phyloP scores from a whole-genome alignment of 2,888 invertebrate species.

The Electrophaes corylata region DNA sequence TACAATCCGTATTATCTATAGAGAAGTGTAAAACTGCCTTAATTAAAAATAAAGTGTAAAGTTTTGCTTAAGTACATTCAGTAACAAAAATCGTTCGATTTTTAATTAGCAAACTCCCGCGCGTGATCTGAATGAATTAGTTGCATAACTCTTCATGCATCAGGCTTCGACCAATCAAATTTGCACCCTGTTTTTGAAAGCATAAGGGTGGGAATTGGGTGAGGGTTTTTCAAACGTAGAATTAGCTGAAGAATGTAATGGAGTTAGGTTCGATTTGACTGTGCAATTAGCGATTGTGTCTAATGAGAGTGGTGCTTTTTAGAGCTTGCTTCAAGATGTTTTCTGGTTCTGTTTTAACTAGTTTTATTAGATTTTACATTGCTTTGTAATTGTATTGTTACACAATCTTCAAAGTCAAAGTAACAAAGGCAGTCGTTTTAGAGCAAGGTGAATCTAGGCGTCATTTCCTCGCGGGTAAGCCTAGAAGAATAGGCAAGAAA shows the following conservation, averaged over 20 bases:
- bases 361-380: too few species aligned
- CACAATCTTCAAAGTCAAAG: too few species aligned
- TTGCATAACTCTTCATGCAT: slow-evolving; percentile 63
- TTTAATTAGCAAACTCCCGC: slow-evolving; percentile 75
- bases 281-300: slow-evolving; percentile 71
- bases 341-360: slow-evolving; percentile 15
- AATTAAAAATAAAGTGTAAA: slow-evolving; percentile 19
- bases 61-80: slow-evolving; percentile 57
- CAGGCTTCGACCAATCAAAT: slow-evolving; percentile 20
- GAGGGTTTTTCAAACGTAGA: slow-evolving; percentile 38
- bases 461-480: too few species aligned
- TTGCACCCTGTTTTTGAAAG: slow-evolving; percentile 11
- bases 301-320: slow-evolving; percentile 61
- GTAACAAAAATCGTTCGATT: slow-evolving; percentile 81
- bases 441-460: too few species aligned
- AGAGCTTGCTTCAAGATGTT: slow-evolving; percentile 27
- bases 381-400: too few species aligned
- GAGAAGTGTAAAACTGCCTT: slow-evolving; percentile 21
- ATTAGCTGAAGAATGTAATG: slow-evolving; percentile 67
- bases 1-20: slow-evolving; percentile 16
- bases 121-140: slow-evolving; percentile 73
- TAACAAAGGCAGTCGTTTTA: too few species aligned
- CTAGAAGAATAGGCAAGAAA: too few species aligned
- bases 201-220: slow-evolving; percentile 14
- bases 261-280: slow-evolving; percentile 74